Evolutionary conservation across 2,797 vertebrate genomes (phyloP), one percentile per base, ranked within the genome.

Genomic region (Mormyrops attenuatus): DNA sequence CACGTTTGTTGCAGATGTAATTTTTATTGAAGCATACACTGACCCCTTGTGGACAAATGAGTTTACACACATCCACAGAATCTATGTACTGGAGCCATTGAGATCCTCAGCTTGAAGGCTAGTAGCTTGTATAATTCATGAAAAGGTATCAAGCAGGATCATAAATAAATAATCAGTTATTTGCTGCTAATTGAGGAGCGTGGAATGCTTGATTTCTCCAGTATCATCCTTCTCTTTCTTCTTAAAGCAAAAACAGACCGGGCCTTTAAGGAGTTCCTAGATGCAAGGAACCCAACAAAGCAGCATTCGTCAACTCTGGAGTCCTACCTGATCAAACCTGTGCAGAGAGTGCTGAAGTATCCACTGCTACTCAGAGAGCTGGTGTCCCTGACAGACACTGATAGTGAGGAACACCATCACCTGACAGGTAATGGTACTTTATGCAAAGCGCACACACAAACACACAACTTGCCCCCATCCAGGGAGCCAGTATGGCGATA

Each of bases 311-410:
- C 97, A 91, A 99, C 99, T 0, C 94, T 99, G 93, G 98, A 99
- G 95, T 99, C 99, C 0, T 99, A 98, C 93, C 97, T 99, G 92
- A 99, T 99, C 93, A 99, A 99, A 93, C 99, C 99, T 0, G 98
- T 99, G 53, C 98, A 99, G 95, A 96, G 98, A 90, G 99, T 99
- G 90, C 95, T 99, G 85, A 99, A 99, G 95, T 99, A 99, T 88
- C 99, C 99, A 1, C 94, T 99, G 92, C 97, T 99, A 95, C 96
- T 99, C 90, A 94, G 96, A 94, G 98, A 99, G 94, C 96, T 99
- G 88, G 99, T 99, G 92, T 99, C 98, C 6, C 96, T 99, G 89
- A 99, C 98, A 0, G 97, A 99, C 85, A 92, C 93, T 0, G 98
- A 99, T 92, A 99, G 98, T 8, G 98, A 99, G 93, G 98, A 99